phyloP scores from a whole-genome alignment of 2,888 invertebrate genomes.

The Sarcophaga subvicina region DNA sequence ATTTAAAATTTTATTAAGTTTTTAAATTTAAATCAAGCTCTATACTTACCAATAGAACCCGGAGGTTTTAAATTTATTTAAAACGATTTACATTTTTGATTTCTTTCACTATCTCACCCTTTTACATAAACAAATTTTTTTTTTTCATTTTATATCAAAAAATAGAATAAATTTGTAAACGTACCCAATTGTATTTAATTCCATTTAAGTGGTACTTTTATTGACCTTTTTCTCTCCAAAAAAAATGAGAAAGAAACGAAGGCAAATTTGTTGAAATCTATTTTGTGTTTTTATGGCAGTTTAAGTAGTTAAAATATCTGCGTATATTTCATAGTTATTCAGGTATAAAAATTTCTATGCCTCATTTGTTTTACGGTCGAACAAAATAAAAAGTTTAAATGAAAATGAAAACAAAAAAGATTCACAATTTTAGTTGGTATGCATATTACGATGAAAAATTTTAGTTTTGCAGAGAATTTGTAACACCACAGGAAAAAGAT shows the following conservation, averaged over 20 bases:
- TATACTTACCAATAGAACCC: too few species aligned
- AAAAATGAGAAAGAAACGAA: neutral
- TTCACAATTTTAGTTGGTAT: neutral
- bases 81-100: too few species aligned
- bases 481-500: too few species aligned
- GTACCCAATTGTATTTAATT: too few species aligned
- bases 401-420: neutral
- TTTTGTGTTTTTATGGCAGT: slow-evolving; percentile 35
- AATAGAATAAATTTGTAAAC: too few species aligned
- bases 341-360: slow-evolving; percentile 56
- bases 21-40: too few species aligned
- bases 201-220: neutral
- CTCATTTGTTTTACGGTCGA: slow-evolving; percentile 46
- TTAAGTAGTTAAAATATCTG: slow-evolving; percentile 17
- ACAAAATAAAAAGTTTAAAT: neutral
- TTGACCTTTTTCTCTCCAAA: neutral
- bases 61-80: too few species aligned
- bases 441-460: neutral
- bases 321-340: slow-evolving; percentile 41
- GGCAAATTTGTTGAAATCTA: neutral
- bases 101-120: too few species aligned
- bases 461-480: too few species aligned
- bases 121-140: too few species aligned
- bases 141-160: too few species aligned
- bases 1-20: too few species aligned